Percentiles rank a stretch among this genome's conserved stretches.
Conservation (phyloP, 2,888 invertebrate genomes). For the Netelia melanura region DNA sequence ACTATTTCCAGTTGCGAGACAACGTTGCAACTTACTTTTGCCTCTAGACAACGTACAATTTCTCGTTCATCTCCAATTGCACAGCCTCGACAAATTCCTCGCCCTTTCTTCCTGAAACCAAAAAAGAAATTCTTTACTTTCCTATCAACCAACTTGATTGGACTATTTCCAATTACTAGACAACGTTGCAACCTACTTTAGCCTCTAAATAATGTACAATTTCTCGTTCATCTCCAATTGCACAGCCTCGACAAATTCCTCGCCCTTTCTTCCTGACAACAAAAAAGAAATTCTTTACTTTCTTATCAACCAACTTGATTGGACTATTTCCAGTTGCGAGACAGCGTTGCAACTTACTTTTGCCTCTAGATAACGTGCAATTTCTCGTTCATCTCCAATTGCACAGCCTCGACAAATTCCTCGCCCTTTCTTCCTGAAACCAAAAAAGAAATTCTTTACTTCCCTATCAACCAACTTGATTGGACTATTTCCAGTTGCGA, state of each 20-base stretch:
- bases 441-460: not conserved
- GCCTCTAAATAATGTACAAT: slow-evolving; percentile 12
- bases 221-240: not conserved
- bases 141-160: not conserved
- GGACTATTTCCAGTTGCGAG: slow-evolving; percentile 59
- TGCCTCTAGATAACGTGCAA: slow-evolving; percentile 15
- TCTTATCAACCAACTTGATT: not conserved
- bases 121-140: not conserved
- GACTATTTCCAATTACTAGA: slow-evolving; percentile 59
- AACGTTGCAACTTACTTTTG: slow-evolving; percentile 59
- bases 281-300: not conserved
- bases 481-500: no score
- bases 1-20: slow-evolving; percentile 59
- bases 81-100: no score
- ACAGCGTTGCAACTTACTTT: slow-evolving; percentile 58
- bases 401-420: no score
- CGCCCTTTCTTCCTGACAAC: not conserved
- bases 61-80: not conserved
- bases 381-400: not conserved
- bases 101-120: not conserved
- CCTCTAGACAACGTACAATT: slow-evolving; percentile 7
- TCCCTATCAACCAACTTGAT: not conserved
- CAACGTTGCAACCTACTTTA: slow-evolving; percentile 58
- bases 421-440: not conserved
- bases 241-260: no score